Evolutionary conservation across 2,113 vertebrate genomes (phyloP).

Genomic region (Oncorhynchus tshawytscha): DNA sequence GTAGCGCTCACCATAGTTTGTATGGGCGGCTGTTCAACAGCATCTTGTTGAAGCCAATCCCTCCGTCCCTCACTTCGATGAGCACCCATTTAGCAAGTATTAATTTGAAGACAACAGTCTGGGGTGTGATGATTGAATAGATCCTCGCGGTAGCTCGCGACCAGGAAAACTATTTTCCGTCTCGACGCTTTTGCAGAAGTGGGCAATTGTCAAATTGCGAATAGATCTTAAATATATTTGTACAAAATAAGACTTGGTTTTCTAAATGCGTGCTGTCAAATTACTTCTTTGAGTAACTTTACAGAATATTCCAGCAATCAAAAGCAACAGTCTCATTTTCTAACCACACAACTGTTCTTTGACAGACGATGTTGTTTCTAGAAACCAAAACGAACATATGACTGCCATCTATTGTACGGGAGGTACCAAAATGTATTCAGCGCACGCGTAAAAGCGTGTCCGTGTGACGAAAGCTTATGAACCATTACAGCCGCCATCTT

Average conservation of each 20-base stretch:
- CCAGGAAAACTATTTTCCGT: no score
- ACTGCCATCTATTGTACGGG: background rate
- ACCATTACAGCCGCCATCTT: conserved; percentile 45
- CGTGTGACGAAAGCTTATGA: background rate
- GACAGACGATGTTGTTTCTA: background rate
- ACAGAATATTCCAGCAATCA: background rate
- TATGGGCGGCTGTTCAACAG: conserved; percentile 43
- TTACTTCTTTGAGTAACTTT: background rate
- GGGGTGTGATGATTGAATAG: background rate
- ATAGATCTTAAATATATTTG: background rate
- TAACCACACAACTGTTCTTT: background rate
- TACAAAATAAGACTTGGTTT: background rate
- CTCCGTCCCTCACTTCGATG: conserved; percentile 70
- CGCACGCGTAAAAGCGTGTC: conserved; percentile 20
- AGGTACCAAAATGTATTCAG: background rate
- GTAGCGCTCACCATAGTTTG: conserved; percentile 51
- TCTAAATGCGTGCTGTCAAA: background rate
- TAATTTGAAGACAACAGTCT: no score
- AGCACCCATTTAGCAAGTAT: conserved; percentile 63
- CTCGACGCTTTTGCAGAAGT: background rate
- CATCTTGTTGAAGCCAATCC: conserved; percentile 69
- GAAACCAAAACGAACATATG: background rate
- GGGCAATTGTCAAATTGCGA: background rate
- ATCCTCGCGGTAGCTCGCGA: background rate
- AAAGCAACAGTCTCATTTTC: background rate